Conservation (phyloP, 1,140 invertebrate genomes). For the Phthorimaea operculella region DNA sequence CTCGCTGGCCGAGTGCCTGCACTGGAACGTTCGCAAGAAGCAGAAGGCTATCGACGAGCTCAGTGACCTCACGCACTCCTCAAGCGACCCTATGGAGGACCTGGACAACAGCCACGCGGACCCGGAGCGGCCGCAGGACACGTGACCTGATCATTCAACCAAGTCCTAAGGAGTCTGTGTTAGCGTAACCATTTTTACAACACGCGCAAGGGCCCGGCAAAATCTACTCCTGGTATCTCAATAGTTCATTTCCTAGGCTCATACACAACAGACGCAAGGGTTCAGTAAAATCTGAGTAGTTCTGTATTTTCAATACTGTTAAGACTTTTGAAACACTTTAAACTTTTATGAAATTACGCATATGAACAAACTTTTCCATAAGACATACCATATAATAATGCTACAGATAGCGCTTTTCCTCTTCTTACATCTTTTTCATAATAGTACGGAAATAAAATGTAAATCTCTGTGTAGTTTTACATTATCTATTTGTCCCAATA, state of each 20-base stretch:
- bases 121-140: constrained; percentile 39
- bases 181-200: not conserved
- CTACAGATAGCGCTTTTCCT: too few species aligned
- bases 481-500: too few species aligned
- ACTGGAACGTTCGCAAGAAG: constrained; percentile 96
- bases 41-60: constrained; percentile 94
- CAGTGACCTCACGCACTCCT: constrained; percentile 78
- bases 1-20: constrained; percentile 92
- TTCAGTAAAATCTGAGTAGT: not conserved
- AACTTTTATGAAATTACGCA: too few species aligned
- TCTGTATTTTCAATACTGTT: not conserved
- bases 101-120: constrained; percentile 70
- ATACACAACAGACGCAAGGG: not conserved
- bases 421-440: too few species aligned
- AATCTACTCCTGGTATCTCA: not conserved
- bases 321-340: not conserved
- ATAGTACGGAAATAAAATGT: too few species aligned
- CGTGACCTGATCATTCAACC: constrained; percentile 32
- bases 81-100: constrained; percentile 83
- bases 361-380: too few species aligned
- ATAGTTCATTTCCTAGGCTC: not conserved
- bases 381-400: too few species aligned
- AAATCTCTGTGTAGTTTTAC: too few species aligned
- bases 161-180: not conserved
- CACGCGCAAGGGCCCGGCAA: too few species aligned